phyloP scores from a whole-genome alignment of 2,888 invertebrate genomes.

The Cistogaster globosa region DNA sequence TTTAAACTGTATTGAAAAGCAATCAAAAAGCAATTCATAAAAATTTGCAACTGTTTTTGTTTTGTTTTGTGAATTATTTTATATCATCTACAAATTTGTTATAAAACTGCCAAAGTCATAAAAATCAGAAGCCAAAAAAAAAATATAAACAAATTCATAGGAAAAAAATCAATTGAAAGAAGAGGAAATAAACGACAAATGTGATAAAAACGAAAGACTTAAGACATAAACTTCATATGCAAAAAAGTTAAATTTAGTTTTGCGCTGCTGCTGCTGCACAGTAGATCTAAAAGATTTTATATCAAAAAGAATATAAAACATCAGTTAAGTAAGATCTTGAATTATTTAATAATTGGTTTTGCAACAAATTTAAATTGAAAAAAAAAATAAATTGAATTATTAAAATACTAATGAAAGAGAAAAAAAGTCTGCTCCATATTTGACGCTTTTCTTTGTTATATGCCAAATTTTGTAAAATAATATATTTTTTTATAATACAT shows the following conservation, averaged over 20 bases:
- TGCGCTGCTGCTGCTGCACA: neutral
- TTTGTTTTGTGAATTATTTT: neutral
- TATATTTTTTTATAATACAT: too few relatives aligned
- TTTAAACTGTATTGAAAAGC: slow-evolving; percentile 69
- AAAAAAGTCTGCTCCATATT: too few relatives aligned
- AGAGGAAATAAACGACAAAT: slow-evolving; percentile 63
- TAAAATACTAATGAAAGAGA: too few relatives aligned
- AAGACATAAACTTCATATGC: slow-evolving; percentile 66
- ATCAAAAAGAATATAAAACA: neutral
- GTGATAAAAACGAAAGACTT: slow-evolving; percentile 64
- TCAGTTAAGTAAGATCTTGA: too few relatives aligned
- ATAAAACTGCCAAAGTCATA: slow-evolving; percentile 62
- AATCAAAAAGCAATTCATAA: slow-evolving; percentile 82
- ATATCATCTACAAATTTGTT: slow-evolving; percentile 55
- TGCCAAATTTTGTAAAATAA: too few relatives aligned
- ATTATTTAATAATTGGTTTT: too few relatives aligned
- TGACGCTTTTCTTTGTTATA: too few relatives aligned
- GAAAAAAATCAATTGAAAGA: slow-evolving; percentile 30
- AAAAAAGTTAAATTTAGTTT: slow-evolving; percentile 47
- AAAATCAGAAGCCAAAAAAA: slow-evolving; percentile 5
- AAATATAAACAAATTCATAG: slow-evolving; percentile 19
- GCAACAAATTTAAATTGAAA: too few relatives aligned
- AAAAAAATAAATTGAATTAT: too few relatives aligned
- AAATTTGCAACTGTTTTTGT: slow-evolving; percentile 78
- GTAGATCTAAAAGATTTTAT: neutral